A percentile compares a stretch with the other conserved stretches of the same genome.
Conservation (phyloP, 2,888 invertebrate species). For the Standfussiana lucernea region DNA sequence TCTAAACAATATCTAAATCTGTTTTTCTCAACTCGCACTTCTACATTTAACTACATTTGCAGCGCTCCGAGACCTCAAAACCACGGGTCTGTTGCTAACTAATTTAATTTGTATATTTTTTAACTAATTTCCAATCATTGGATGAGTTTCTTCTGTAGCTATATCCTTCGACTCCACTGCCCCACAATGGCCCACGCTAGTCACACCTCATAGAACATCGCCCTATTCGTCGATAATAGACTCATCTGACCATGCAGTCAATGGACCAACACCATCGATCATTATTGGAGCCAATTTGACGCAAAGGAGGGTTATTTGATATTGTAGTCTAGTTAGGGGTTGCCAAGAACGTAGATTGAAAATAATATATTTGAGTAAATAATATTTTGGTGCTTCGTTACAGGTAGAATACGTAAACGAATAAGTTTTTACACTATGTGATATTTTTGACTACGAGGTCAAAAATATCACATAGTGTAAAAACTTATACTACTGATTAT, state of each 20-base stretch:
- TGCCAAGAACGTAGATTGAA: not conserved
- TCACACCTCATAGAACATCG: conserved; percentile 11
- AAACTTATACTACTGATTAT: not conserved
- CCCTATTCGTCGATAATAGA: conserved; percentile 18
- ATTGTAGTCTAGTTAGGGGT: not conserved
- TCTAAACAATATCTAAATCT: not conserved
- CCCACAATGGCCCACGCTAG: not conserved
- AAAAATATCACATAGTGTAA: too few species aligned
- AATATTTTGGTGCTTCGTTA: not conserved
- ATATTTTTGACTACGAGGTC: not conserved
- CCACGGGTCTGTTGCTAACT: not conserved
- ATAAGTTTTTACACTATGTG: not conserved
- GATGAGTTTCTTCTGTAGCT: not conserved
- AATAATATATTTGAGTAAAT: too few species aligned
- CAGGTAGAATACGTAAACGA: not conserved
- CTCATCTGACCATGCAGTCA: not conserved
- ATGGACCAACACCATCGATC: not conserved
- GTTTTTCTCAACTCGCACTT: not conserved
- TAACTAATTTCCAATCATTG: not conserved
- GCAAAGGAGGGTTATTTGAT: not conserved
- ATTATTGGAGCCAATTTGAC: not conserved
- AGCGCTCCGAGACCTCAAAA: not conserved
- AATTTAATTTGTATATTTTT: too few species aligned
- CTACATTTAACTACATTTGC: not conserved
- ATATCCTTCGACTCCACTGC: not conserved